Conservation (phyloP, 2,888 invertebrate species). For the Dryococelus australis region DNA sequence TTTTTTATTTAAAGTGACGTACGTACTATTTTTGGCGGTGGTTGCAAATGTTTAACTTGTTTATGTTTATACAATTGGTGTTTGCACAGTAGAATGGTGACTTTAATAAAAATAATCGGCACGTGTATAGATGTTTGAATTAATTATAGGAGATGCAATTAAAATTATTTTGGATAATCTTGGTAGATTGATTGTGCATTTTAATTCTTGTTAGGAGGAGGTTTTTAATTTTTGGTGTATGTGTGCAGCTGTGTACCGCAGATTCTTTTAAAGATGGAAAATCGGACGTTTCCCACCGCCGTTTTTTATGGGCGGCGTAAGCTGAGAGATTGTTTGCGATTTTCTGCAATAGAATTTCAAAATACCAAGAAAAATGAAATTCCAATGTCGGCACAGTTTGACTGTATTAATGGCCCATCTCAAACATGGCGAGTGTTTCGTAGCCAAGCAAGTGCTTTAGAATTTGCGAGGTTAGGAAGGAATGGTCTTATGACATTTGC, state of each 20-base stretch:
- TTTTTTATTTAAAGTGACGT: neutral
- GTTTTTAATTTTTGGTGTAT: too few species aligned
- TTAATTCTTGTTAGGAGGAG: too few species aligned
- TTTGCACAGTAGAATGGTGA: too few species aligned
- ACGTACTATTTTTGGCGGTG: neutral
- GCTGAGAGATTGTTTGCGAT: slow-evolving; percentile 2
- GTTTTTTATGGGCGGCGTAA: slow-evolving; percentile 18
- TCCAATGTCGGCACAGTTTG: neutral
- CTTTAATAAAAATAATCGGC: too few species aligned
- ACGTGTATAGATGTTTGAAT: too few species aligned
- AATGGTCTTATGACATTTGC: slow-evolving; percentile 57
- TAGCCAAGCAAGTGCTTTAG: slow-evolving; percentile 58
- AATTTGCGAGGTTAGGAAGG: slow-evolving; percentile 49
- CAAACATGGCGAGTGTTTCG: slow-evolving; percentile 56
- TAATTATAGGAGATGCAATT: too few species aligned
- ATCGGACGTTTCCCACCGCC: neutral
- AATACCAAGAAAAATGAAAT: neutral
- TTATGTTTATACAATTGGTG: neutral
- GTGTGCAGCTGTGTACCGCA: too few species aligned
- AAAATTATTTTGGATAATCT: too few species aligned
- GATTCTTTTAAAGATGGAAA: neutral
- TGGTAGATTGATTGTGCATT: too few species aligned
- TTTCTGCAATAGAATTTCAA: neutral
- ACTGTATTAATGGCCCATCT: slow-evolving; percentile 54
- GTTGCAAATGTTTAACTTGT: neutral